Conservation (phyloP, 2,888 invertebrate genomes). For the Eumacrocentrus americanus region DNA sequence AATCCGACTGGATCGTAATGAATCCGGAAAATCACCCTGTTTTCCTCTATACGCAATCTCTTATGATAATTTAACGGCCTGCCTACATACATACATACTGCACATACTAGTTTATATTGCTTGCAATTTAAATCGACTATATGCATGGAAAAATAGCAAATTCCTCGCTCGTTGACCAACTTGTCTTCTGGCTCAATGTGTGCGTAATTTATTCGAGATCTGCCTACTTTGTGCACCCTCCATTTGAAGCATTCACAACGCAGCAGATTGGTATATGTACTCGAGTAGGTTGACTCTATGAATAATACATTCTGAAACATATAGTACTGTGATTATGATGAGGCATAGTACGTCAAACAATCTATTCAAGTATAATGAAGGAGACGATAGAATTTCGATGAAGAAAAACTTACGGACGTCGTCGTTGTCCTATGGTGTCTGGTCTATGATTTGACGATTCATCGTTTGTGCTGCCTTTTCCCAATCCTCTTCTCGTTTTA, state of each 20-base stretch:
- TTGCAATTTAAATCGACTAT: background rate
- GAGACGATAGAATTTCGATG: background rate
- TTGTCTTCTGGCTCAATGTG: background rate
- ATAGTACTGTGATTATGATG: constrained; percentile 25
- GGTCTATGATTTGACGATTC: too few species aligned
- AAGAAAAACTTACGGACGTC: background rate
- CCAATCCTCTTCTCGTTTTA: background rate
- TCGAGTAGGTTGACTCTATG: constrained; percentile 28
- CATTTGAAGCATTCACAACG: constrained; percentile 12
- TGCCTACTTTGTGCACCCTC: constrained; percentile 21
- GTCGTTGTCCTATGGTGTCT: background rate
- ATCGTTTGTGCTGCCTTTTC: too few species aligned
- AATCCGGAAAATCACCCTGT: constrained; percentile 23
- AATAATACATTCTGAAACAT: constrained; percentile 27
- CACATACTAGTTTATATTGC: constrained; percentile 3
- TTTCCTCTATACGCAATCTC: constrained; percentile 11
- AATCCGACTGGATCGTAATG: background rate
- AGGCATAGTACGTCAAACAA: constrained; percentile 11
- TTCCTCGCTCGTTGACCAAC: constrained; percentile 17
- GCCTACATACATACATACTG: background rate
- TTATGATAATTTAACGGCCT: constrained; percentile 24
- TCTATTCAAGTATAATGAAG: constrained; percentile 14
- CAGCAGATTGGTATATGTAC: constrained; percentile 18
- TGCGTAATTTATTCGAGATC: background rate
- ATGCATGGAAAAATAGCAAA: constrained; percentile 6